These are phyloP conservation scores for Ostrea edulis DNA, from an alignment of 1,140 invertebrate genomes.

Conservation along the genomic window DNA sequence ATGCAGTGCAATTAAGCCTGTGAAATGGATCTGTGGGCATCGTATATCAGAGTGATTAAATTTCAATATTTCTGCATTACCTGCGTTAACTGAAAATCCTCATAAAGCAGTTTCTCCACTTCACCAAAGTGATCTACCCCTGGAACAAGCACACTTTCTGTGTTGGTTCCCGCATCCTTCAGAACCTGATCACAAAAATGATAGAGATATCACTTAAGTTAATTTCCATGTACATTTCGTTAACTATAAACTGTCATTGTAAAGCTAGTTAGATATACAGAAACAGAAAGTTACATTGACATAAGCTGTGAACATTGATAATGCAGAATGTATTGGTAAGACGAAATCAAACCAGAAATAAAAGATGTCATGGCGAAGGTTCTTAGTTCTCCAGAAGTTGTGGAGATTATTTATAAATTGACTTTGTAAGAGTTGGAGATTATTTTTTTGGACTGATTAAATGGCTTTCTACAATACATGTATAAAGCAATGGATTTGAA, in stretches of 20 bases:
- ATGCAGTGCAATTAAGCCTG: background rate
- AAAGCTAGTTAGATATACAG: too few species aligned
- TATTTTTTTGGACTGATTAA: too few species aligned
- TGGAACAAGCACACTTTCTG: slow-evolving; percentile 60
- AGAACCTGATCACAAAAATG: slow-evolving; percentile 57
- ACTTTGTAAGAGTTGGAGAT: too few species aligned
- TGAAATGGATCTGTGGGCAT: background rate
- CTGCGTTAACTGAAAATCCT: slow-evolving; percentile 60
- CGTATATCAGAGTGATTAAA: background rate
- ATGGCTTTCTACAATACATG: too few species aligned
- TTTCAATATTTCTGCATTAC: slow-evolving; percentile 39
- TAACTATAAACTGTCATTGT: background rate
- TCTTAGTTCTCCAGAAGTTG: too few species aligned
- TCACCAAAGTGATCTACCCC: slow-evolving; percentile 72
- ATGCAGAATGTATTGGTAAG: too few species aligned
- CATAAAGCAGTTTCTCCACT: slow-evolving; percentile 62
- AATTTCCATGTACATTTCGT: background rate
- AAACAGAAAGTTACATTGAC: too few species aligned
- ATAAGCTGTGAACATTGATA: too few species aligned
- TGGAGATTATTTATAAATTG: too few species aligned
- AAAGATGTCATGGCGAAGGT: too few species aligned
- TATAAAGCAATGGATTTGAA: too few species aligned
- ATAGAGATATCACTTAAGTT: background rate
- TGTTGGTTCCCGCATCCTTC: slow-evolving; percentile 50
- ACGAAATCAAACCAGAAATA: too few species aligned